A percentile compares a stretch with the other conserved stretches of the same genome.
phyloP scores from a whole-genome alignment of 2,113 vertebrate genomes.

The Phasianus colchicus region DNA sequence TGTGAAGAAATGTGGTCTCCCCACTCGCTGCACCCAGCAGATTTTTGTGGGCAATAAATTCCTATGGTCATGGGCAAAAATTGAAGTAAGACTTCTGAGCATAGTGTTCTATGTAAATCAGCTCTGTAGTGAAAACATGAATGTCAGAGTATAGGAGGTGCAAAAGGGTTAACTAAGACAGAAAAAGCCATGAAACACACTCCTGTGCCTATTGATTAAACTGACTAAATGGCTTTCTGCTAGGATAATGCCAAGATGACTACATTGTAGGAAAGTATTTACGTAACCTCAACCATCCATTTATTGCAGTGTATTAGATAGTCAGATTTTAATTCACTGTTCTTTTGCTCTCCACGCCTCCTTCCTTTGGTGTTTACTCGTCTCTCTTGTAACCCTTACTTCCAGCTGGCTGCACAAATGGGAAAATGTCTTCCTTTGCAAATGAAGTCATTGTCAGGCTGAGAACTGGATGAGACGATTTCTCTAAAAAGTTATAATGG shows the following conservation, averaged over 20 bases:
- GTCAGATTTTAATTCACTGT: constrained; percentile 1
- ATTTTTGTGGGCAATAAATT: neutral
- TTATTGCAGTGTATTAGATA: neutral
- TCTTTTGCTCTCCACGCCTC: neutral
- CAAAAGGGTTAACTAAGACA: neutral
- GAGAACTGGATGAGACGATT: neutral
- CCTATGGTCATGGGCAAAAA: neutral
- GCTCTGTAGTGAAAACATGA: neutral
- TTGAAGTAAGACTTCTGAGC: neutral
- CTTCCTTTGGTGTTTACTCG: neutral
- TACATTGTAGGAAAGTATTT: neutral
- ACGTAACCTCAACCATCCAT: neutral
- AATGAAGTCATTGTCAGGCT: neutral
- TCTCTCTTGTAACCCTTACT: neutral
- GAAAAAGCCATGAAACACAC: neutral
- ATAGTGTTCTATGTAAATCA: neutral
- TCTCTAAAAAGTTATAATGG: neutral
- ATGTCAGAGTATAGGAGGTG: neutral
- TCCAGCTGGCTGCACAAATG: neutral
- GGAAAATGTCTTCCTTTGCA: neutral
- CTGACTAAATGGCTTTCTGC: neutral
- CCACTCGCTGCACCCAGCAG: accelerated
- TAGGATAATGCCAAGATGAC: neutral
- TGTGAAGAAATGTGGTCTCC: neutral
- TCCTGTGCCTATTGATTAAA: neutral